Evolutionary conservation across 2,888 invertebrate species (phyloP).

Genomic region (Iselma pallidipennis): DNA sequence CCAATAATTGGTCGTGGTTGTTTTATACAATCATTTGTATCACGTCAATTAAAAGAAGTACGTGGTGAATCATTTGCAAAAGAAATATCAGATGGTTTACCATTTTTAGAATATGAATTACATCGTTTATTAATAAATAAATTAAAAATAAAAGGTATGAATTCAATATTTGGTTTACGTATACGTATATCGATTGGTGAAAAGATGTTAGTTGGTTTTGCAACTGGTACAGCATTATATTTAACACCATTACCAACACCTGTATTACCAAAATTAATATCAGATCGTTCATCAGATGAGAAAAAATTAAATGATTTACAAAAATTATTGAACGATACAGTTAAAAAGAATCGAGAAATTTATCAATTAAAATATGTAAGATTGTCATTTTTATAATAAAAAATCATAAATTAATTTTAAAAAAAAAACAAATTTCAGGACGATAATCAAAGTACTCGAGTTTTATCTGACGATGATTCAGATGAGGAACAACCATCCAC

Average conservation of each 20-base stretch:
- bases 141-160: slow-evolving; percentile 91
- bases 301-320: slow-evolving; percentile 70
- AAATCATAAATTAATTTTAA: neutral
- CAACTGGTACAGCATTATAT: slow-evolving; percentile 84
- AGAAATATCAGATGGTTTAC: slow-evolving; percentile 93
- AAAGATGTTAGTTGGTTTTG: slow-evolving; percentile 83
- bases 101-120: slow-evolving; percentile 94
- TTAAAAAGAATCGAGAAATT: slow-evolving; percentile 71
- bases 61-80: slow-evolving; percentile 86
- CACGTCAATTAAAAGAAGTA: slow-evolving; percentile 76
- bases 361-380: slow-evolving; percentile 63
- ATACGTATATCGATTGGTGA: slow-evolving; percentile 78
- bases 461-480: slow-evolving; percentile 66
- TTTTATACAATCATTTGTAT: slow-evolving; percentile 74
- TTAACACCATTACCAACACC: slow-evolving; percentile 79
- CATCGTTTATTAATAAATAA: slow-evolving; percentile 90
- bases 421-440: slow-evolving; percentile 35
- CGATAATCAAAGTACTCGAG: slow-evolving; percentile 47
- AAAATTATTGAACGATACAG: slow-evolving; percentile 69
- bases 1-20: slow-evolving; percentile 72
- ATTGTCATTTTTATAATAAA: neutral
- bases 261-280: slow-evolving; percentile 70
- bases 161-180: slow-evolving; percentile 87
- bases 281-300: slow-evolving; percentile 68
- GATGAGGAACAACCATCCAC: slow-evolving; percentile 69